These are phyloP conservation scores for Luperina nickerlii DNA, from an alignment of 2,888 invertebrate species.

Conservation along the genomic window DNA sequence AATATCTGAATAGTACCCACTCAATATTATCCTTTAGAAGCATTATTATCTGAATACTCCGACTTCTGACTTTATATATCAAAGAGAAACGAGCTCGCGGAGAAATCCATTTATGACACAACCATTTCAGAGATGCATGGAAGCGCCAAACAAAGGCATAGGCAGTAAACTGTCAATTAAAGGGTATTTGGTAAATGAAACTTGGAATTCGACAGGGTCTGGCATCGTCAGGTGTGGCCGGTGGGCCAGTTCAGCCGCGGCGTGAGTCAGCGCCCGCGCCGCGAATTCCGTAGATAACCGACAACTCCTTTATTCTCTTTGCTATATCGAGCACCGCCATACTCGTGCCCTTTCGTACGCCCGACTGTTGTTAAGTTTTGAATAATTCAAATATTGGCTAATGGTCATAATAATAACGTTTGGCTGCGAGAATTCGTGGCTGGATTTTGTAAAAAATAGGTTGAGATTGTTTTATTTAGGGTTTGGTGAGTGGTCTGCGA, in stretches of 20 bases:
- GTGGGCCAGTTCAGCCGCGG: conserved; percentile 77
- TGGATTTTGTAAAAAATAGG: conserved; percentile 41
- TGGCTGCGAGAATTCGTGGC: conserved; percentile 62
- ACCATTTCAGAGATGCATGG: conserved; percentile 50
- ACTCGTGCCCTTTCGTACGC: conserved; percentile 86
- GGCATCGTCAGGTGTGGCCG: conserved; percentile 88
- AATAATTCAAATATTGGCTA: conserved; percentile 78
- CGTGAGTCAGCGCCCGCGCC: conserved; percentile 83
- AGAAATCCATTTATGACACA: conserved; percentile 44
- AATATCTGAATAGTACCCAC: not conserved
- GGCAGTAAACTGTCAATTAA: conserved; percentile 73
- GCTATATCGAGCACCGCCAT: conserved; percentile 81
- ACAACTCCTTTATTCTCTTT: conserved; percentile 84
- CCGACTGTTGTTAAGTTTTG: conserved; percentile 72
- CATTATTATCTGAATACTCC: not conserved
- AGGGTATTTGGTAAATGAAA: conserved; percentile 72
- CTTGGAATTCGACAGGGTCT: conserved; percentile 84
- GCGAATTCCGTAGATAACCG: conserved; percentile 87
- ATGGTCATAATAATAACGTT: conserved; percentile 71
- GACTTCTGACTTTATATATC: conserved; percentile 15
- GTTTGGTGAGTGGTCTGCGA: not conserved
- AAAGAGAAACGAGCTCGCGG: conserved; percentile 11
- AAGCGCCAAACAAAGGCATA: conserved; percentile 63
- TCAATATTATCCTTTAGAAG: not conserved
- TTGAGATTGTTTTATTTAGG: conserved; percentile 25